These are phyloP conservation scores for Podiceps cristatus DNA, from an alignment of 2,113 vertebrate species.

Conservation along the genomic window DNA sequence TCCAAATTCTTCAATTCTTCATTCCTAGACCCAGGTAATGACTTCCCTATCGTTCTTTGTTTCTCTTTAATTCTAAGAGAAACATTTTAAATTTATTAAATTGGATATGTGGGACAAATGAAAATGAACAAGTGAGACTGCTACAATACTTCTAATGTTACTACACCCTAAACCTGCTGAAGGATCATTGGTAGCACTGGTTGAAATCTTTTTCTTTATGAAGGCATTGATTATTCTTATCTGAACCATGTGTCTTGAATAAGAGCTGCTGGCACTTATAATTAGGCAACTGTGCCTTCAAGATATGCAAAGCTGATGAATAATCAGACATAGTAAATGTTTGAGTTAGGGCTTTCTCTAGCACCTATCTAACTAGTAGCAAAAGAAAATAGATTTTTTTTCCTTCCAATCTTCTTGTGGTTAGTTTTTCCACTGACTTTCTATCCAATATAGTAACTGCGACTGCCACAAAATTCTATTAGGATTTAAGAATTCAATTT, in stretches of 20 bases:
- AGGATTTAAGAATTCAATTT: not conserved
- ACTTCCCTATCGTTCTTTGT: rapidly evolving
- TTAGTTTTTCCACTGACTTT: not conserved
- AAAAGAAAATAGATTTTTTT: not conserved
- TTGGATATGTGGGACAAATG: not conserved
- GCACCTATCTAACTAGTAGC: not conserved
- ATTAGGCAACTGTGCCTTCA: not conserved
- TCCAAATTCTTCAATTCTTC: not conserved
- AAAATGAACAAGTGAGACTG: not conserved
- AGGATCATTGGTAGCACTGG: not conserved
- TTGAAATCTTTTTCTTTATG: not conserved
- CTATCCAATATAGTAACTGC: not conserved
- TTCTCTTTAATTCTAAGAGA: not conserved
- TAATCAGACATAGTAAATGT: not conserved
- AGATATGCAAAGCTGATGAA: not conserved
- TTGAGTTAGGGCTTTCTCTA: not conserved
- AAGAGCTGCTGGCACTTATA: not conserved
- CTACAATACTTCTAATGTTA: not conserved
- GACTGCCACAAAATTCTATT: not conserved
- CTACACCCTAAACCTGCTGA: not conserved
- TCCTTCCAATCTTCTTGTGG: not conserved
- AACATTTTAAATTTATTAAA: not conserved
- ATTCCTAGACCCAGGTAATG: not conserved
- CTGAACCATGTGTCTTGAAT: not conserved
- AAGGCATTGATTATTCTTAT: not conserved